Base-by-base conservation (phyloP, 2,797 vertebrate genomes). In the Dryobates pubescens region DNA sequence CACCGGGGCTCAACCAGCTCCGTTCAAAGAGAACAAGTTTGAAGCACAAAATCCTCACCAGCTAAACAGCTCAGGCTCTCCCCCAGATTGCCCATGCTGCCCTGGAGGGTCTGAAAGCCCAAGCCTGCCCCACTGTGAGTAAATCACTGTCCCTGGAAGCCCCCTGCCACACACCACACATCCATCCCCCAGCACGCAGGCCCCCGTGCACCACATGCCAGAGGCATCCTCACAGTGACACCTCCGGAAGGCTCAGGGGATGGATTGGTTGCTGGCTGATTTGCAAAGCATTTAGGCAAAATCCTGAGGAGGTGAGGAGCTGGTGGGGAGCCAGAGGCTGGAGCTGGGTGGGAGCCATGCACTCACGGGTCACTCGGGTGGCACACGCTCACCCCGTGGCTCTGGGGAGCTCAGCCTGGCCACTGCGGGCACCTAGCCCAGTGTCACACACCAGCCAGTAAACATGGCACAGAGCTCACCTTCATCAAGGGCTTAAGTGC, bases 261-360 rank as follows among this genome's bases (percentile, higher is more conserved):
- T 95, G 85, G 89, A 95, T 92, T 69, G 83, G 65, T 94, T 95
- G 95, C 93, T 51, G 83, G 83, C 57, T 96, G 95, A 97, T 96
- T 81, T 92, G 93, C 71, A 63, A 71, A 93, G 74, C 65, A 20
- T 84, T 94, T 68, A 75, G 72, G 88, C 90, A 89, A 92, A 88
- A 54, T 68, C 51, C 72, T 41, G 10, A 84, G 69, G 90, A 93
- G 92, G 71, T 77, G 70, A 84, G 69, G 49, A 6, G 2, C n/a
- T 94, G 95, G 93, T 93, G 88, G 45, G 59, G n/a, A 95, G 90
- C 96, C 95, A 91, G 47, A 58, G 26, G 64, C 34, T 24, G 73
- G 73, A n/a, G 73, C 59, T 38, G 0, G 0, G 29, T 2, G 6
- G 56, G 56, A 38, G n/a, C 18, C 5, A 1, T 0, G 1, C 20